Base-by-base conservation (phyloP, 2,888 invertebrate species). In the Nineta flava region DNA sequence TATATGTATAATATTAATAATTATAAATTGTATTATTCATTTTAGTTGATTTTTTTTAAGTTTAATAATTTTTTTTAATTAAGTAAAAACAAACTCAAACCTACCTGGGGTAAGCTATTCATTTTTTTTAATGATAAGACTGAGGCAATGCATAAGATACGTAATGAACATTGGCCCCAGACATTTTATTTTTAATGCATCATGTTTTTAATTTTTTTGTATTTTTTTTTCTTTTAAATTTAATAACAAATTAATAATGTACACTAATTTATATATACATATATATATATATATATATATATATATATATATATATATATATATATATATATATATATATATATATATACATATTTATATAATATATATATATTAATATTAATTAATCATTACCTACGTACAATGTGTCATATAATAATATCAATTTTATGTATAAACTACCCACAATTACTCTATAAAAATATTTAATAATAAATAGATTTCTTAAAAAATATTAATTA, bases 101-200 rank as follows among this genome's bases (percentile, higher is more conserved):
- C 44, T 44, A 19, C 44, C 19, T 44, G 26, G 26, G 26, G 7
- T 26, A 44, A 21, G n/a, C 12, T 17, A 17, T 15, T 38, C n/a
- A 38, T n/a, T 26, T 46, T 32, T 32, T 26, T 26, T 26, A 19
- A 21, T 15, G 15, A 26, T 38, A 17, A 38, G 17, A 34, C 63
- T 63, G 64, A 64, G 63, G 64, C 64, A 61, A 60, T 52, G 56
- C 56, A 59, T 59, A 62, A 64, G 64, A 64, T 64, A 63, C 61
- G 62, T 62, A 60, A 61, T 59, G 58, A 60, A 55, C 57, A 61
- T 64, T 65, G 65, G 65, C 65, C 65, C 65, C 65, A 64, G 65
- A 45, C 31, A 16, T 31, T 44, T 26, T 43, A 26, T 38, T 48
- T 40, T 48, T 31, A 41, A n/a, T 35, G 32, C 35, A 44, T 44